phyloP scores from a whole-genome alignment of 2,797 vertebrate genomes.

The Syndactyla subalaris region DNA sequence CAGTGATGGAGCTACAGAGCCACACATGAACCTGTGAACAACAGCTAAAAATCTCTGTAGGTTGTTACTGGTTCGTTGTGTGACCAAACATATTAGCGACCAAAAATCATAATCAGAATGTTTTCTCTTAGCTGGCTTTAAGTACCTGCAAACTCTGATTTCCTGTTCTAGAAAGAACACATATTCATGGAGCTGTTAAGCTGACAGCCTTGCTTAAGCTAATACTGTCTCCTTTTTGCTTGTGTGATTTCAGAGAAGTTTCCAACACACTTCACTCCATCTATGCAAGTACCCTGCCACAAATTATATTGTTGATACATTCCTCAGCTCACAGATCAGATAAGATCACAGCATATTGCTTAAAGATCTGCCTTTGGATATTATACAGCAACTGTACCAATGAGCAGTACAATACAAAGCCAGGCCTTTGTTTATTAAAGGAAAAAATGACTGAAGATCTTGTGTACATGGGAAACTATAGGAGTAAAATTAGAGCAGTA shows the following conservation, averaged over 20 bases:
- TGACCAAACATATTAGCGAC: neutral
- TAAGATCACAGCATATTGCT: constrained; percentile 9
- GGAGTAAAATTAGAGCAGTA: neutral
- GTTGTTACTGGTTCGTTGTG: neutral
- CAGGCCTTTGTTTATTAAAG: constrained; percentile 12
- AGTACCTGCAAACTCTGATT: neutral
- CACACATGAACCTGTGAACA: neutral
- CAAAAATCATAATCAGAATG: neutral
- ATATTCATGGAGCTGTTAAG: neutral
- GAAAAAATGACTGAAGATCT: neutral
- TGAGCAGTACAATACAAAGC: neutral
- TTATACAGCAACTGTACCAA: neutral
- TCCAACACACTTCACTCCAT: neutral
- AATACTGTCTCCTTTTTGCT: neutral
- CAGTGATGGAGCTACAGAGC: neutral
- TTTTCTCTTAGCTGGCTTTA: neutral
- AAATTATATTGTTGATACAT: neutral
- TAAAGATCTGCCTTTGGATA: constrained; percentile 1
- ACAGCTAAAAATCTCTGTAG: neutral
- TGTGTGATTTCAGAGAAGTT: neutral
- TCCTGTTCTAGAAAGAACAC: neutral
- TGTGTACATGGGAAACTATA: neutral
- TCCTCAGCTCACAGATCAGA: constrained; percentile 8
- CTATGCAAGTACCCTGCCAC: constrained; percentile 19
- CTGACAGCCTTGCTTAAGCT: neutral